Conservation (phyloP, 2,797 vertebrate species). For the Pseudotriccus pelzelni region DNA sequence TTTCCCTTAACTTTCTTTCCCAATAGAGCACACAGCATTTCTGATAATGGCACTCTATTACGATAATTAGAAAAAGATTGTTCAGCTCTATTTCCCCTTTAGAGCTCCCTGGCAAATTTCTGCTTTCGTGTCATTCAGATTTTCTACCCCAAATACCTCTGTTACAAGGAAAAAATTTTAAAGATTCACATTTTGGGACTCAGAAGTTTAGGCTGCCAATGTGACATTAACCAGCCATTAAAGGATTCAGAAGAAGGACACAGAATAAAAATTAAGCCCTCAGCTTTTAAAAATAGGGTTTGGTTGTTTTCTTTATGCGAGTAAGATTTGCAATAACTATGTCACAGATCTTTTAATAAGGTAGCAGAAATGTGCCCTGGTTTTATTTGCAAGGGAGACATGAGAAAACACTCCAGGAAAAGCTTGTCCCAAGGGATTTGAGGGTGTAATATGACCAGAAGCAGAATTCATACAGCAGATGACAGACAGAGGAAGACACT, state of each 20-base stretch:
- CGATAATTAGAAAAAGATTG: conserved; percentile 69
- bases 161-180: conserved; percentile 49
- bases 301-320: neutral
- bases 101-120: conserved; percentile 47
- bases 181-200: conserved; percentile 44
- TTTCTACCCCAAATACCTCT: conserved; percentile 49
- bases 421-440: neutral
- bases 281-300: neutral
- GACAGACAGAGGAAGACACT: conserved; percentile 11
- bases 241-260: neutral
- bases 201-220: neutral
- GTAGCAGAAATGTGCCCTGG: neutral
- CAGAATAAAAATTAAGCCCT: neutral
- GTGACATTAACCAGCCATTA: conserved; percentile 30
- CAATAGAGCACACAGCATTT: conserved; percentile 46
- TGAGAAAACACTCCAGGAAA: neutral
- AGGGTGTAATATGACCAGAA: conserved; percentile 32
- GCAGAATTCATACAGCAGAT: neutral
- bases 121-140: conserved; percentile 2
- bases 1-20: conserved; percentile 55
- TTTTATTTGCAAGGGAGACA: neutral
- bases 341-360: neutral
- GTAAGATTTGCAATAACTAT: neutral
- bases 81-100: conserved; percentile 28
- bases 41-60: conserved; percentile 66